Evolutionary conservation across 2,113 vertebrate species (phyloP), one percentile per base, ranked within the genome.

Genomic region (Noturus placidus): DNA sequence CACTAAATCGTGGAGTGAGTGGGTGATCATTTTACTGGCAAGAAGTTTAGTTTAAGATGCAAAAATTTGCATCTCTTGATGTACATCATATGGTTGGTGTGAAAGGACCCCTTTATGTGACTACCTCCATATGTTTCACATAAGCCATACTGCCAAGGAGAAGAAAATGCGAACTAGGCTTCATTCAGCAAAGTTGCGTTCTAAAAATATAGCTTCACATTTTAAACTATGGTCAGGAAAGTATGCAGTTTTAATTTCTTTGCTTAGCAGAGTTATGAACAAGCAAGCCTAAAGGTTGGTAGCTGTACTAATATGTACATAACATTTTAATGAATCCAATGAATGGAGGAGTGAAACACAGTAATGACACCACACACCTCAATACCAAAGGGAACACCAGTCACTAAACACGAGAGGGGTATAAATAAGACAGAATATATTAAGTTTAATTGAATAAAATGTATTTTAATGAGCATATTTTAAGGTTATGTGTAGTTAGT

Each of bases 31-130:
- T 83, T 83, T 33, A 77, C 27, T 69, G 50, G 59, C 46, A 33
- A n/a, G 50, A n/a, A 56, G 25, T 85, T 61, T 30, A 2, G 0
- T 33, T 11, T 65, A 0, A 54, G 59, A 35, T 22, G n/a, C 42
- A 61, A n/a, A 25, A 50, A 82, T 81, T 10, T 81, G 76, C 19
- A 74, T 65, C 65, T 63, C 38, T 76, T 54, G 17, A 5, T 57
- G 72, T 82, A 83, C 7, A 87, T 82, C 63, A 61, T 20, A 82
- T 67, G 86, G 65, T 59, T 81, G 4, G 50, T 19, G 19, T 87
- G 86, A 87, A 87, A 72, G 65, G 86, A 59, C 33, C 52, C 78
- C 65, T 87, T 87, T 80, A 86, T 87, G 38, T 61, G 52, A 52
- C 67, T 54, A 15, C 65, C 63, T 5, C 30, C 52, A 56, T 56